Evolutionary conservation across 2,113 vertebrate genomes (phyloP).

Genomic region (Gambusia affinis): DNA sequence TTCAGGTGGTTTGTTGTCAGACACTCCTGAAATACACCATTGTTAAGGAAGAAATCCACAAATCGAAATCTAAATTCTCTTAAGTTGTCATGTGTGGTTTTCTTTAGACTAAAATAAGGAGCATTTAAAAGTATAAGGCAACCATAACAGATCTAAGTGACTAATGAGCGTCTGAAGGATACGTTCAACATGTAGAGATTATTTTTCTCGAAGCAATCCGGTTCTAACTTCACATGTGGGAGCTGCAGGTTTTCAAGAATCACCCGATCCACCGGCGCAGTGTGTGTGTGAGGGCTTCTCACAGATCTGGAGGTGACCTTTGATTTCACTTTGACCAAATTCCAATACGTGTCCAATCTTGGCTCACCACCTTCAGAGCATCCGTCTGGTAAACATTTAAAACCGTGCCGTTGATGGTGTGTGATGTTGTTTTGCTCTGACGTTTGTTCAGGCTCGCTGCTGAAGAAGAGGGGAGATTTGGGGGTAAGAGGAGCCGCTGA

Average conservation of each 20-base stretch:
- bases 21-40: constrained; percentile 79
- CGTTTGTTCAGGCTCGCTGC: constrained; percentile 48
- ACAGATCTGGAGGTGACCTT: constrained; percentile 68
- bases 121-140: constrained; percentile 22
- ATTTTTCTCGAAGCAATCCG: constrained; percentile 42
- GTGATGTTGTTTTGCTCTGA: constrained; percentile 71
- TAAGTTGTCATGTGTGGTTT: constrained; percentile 37
- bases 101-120: constrained; percentile 61
- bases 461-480: constrained; percentile 42
- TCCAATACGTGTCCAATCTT: constrained; percentile 71
- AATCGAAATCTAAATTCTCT: not conserved
- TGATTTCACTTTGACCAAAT: constrained; percentile 66
- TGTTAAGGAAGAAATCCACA: constrained; percentile 77
- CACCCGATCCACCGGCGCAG: constrained; percentile 36
- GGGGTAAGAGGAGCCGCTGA: constrained; percentile 60
- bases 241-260: constrained; percentile 66
- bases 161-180: constrained; percentile 84
- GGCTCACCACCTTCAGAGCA: constrained; percentile 39
- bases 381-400: constrained; percentile 36
- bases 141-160: not conserved
- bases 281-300: constrained; percentile 64
- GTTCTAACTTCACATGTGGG: constrained; percentile 78
- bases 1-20: constrained; percentile 88
- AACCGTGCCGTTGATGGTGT: constrained; percentile 22
- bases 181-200: constrained; percentile 80